Evolutionary conservation across 2,797 vertebrate genomes (phyloP).

Genomic region (Aselliscus stoliczkanus): DNA sequence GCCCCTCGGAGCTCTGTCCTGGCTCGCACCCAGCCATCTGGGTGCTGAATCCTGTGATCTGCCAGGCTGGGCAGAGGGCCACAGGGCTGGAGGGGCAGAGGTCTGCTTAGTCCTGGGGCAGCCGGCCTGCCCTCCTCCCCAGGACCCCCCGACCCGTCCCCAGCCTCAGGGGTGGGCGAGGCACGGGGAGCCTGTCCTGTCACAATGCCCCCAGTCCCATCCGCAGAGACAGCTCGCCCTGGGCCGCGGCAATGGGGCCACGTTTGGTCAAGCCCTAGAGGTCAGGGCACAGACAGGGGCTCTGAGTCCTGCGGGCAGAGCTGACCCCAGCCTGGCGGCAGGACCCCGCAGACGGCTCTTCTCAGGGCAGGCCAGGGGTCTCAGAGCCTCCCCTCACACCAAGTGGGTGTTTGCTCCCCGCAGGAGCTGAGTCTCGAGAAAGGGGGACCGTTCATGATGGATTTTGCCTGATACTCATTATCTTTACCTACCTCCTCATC

Average conservation of each 20-base stretch:
- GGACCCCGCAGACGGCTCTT: accelerated
- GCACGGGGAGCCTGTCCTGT: neutral
- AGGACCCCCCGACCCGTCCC: neutral
- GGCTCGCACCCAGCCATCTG: accelerated
- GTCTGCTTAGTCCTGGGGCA: accelerated
- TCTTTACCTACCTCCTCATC: too few species aligned
- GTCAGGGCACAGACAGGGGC: accelerated
- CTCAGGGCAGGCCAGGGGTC: accelerated
- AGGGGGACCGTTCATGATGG: too few species aligned
- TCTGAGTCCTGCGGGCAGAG: accelerated
- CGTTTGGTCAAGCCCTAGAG: too few species aligned
- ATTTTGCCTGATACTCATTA: too few species aligned
- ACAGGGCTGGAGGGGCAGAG: too few species aligned
- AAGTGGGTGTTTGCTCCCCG: accelerated
- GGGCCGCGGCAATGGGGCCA: accelerated
- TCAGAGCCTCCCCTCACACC: accelerated
- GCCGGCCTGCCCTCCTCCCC: neutral
- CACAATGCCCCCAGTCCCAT: accelerated
- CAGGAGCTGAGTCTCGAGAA: too few species aligned
- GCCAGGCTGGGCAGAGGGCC: accelerated
- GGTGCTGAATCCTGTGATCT: accelerated
- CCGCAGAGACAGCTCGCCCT: accelerated
- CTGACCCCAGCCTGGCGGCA: neutral
- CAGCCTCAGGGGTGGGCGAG: too few species aligned
- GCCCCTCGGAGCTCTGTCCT: accelerated